Base-by-base conservation (phyloP, 2,888 invertebrate species). In the Barypeithes pellucidus region DNA sequence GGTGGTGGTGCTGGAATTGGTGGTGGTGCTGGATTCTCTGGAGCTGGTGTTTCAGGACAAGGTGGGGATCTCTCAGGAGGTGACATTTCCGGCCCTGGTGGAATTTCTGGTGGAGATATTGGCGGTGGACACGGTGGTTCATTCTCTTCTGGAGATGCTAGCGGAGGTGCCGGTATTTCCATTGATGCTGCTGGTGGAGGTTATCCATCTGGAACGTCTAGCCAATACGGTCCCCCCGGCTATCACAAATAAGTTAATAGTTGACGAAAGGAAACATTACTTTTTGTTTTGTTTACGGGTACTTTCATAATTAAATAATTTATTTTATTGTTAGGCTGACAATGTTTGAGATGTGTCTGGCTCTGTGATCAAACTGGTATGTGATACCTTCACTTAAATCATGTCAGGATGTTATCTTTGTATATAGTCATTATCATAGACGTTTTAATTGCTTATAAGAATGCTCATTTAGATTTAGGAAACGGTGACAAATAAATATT, bases 1-100 rank as follows among this genome's bases (percentile, higher is more conserved):
- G 75, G 81, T 61, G 84, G 84, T 22, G 86, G 86, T 63, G 84
- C 76, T 54, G 75, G 67, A 39, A 73, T 77, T 9, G 79, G 80
- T 59, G 67, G 78, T 36, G 79, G 60, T 45, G 47, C 78, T 57
- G 47, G 47, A 18, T 18, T 47, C 9, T 47, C 47, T 75, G 72
- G 73, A 54, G 69, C 59, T 43, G 77, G 72, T 50, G 72, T 72
- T 18, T 73, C 70, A 69, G 75, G 82, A 63, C 84, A 84, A 22
- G 86, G 86, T 62, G 84, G 76, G 36, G 76, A 68, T 45, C 66
- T 59, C 39, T 36, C 78, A 24, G 79, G 71, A 11, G 59, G 14
- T 43, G 63, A 45, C 41, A 50, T 50, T 43, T 65, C 66, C 41
- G 74, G 73, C 47, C 24, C 20, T 50, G 72, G 72, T 39, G 39